A percentile compares a stretch with the other conserved stretches of the same genome.
Evolutionary conservation across 1,140 invertebrate species (phyloP).

Genomic region (Melitaea cinxia): DNA sequence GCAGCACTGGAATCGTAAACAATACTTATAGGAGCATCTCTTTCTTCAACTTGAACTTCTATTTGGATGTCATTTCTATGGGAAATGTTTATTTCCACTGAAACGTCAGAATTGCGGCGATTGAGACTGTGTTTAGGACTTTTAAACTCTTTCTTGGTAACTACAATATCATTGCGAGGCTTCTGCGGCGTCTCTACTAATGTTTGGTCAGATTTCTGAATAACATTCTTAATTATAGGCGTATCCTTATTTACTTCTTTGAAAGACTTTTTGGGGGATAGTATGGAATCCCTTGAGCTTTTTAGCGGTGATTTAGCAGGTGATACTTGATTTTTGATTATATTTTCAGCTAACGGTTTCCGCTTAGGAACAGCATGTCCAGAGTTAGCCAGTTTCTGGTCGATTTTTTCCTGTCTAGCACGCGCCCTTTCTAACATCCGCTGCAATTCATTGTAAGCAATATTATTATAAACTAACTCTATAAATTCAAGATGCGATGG

Average conservation of each 20-base stretch:
- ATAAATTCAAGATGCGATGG: constrained; percentile 22
- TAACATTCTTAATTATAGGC: constrained; percentile 34
- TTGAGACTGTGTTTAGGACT: constrained; percentile 57
- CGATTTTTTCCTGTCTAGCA: constrained; percentile 78
- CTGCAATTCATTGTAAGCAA: constrained; percentile 49
- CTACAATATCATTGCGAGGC: constrained; percentile 58
- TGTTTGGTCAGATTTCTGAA: constrained; percentile 50
- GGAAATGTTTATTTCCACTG: constrained; percentile 78
- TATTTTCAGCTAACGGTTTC: constrained; percentile 70
- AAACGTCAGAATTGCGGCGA: constrained; percentile 69
- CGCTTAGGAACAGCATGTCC: constrained; percentile 70
- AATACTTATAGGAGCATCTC: constrained; percentile 68
- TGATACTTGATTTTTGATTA: constrained; percentile 53
- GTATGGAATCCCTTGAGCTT: constrained; percentile 44
- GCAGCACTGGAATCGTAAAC: constrained; percentile 52
- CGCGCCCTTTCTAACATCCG: constrained; percentile 78
- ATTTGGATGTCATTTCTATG: constrained; percentile 79
- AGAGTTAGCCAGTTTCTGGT: constrained; percentile 73
- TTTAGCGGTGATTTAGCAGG: constrained; percentile 60
- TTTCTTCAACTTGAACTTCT: constrained; percentile 78
- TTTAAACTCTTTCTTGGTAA: constrained; percentile 69
- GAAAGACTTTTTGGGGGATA: constrained; percentile 54
- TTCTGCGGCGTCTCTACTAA: constrained; percentile 44
- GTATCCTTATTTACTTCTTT: constrained; percentile 49
- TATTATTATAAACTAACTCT: not conserved